Evolutionary conservation across 2,113 vertebrate species (phyloP), one percentile per base, ranked within the genome.

Genomic region (Chloebia gouldiae): DNA sequence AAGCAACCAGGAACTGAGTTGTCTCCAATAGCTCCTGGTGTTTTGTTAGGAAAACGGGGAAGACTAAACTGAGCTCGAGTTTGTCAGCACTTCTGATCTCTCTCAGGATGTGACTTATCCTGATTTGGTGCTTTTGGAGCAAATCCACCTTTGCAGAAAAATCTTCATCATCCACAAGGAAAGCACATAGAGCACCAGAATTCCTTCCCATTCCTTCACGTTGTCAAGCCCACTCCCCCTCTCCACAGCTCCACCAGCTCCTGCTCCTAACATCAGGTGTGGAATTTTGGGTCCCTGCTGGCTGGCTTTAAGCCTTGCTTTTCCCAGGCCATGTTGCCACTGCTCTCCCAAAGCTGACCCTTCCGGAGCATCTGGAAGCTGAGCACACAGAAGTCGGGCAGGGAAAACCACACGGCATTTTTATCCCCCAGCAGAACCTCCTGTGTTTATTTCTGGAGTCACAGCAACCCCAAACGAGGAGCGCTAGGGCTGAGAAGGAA

Each of bases 401-500:
- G 76, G 75, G 68, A 69, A 96, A 96, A 84, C 89, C 95, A 92
- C 92, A 84, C 16, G 13, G 12, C 69, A 28, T 94, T 84, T 93
- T 93, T 66, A 69, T 88, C 72, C 83, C 63, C 68, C 76, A 54
- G 50, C 80, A 95, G 72, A 81, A 94, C 63, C 54, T 94, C 64
- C 81, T 82, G 44, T 92, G 89, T 96, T 95, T 93, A 57, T 88
- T 93, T 77, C 91, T 88, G 91, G 66, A 57, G 83, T 70, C 87
- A 81, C 5, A 21, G 72, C 89, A 95, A 81, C 93, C 68, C 71
- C 19, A 72, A 77, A 66, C 0, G 9, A 92, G 68, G 64, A 66
- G 31, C 3, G 8, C 63, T 21, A 16, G 1, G 8, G 75, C 88
- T 82, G 37, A 7, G 65, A 77, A 92, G 56, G 79, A 72, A 90